Conservation (phyloP, 2,888 invertebrate species). For the Pseudococcus longispinus region DNA sequence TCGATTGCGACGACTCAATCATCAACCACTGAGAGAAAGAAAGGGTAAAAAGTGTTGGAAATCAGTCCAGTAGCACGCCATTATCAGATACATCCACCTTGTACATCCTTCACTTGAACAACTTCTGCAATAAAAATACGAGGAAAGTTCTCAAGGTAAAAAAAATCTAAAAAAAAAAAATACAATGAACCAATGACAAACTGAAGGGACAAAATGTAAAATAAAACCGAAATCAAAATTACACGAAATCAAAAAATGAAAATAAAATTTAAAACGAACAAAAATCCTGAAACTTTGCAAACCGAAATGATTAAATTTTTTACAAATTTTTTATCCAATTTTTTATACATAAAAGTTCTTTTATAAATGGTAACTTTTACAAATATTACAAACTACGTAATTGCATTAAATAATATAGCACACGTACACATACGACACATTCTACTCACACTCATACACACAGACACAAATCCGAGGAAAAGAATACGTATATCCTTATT, state of each 20-base stretch:
- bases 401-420: slow-evolving; percentile 2
- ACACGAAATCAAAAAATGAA: slow-evolving; percentile 13
- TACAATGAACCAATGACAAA: too few species aligned
- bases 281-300: slow-evolving; percentile 33
- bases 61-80: neutral
- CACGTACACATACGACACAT: neutral
- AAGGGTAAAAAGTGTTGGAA: neutral
- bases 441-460: slow-evolving; percentile 1
- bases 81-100: neutral
- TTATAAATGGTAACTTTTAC: slow-evolving; percentile 55
- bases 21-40: neutral
- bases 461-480: neutral
- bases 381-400: slow-evolving; percentile 52
- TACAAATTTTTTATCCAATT: slow-evolving; percentile 34
- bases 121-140: slow-evolving; percentile 54
- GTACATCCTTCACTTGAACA: neutral
- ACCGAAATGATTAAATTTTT: slow-evolving; percentile 43
- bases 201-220: neutral
- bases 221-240: slow-evolving; percentile 13
- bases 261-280: neutral
- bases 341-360: slow-evolving; percentile 49
- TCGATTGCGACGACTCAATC: neutral
- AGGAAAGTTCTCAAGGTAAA: slow-evolving; percentile 39
- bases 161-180: neutral
- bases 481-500: neutral